phyloP scores from a whole-genome alignment of 2,888 invertebrate genomes.

The Drosophila buzzatii region DNA sequence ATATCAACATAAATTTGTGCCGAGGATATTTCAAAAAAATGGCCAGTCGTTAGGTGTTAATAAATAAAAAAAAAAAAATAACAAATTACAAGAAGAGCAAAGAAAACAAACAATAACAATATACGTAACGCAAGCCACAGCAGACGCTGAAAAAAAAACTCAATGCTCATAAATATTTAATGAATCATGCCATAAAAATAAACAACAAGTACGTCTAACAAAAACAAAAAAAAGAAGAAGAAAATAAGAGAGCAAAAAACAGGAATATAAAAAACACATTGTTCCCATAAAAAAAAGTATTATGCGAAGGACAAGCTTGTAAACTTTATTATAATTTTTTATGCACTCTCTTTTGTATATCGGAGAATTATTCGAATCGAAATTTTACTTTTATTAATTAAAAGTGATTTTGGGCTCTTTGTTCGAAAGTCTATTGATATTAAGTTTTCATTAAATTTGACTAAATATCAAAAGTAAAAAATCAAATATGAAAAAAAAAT shows the following conservation, averaged over 20 bases:
- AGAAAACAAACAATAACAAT: constrained; percentile 22
- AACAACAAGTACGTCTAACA: constrained; percentile 27
- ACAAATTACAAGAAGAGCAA: background rate
- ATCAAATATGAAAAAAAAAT: too few species aligned
- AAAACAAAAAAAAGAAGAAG: background rate
- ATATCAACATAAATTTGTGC: constrained; percentile 1
- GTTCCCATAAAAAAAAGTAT: constrained; percentile 4
- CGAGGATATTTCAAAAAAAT: background rate
- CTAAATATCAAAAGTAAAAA: too few species aligned
- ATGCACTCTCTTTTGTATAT: background rate
- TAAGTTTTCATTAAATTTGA: too few species aligned
- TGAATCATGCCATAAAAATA: constrained; percentile 46
- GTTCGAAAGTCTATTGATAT: background rate
- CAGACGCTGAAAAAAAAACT: constrained; percentile 16
- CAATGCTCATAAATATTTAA: constrained; percentile 47
- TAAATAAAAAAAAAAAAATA: constrained; percentile 28
- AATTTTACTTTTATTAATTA: background rate
- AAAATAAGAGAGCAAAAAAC: background rate
- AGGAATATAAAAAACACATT: background rate
- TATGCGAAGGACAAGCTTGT: constrained; percentile 5
- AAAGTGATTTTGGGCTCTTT: background rate
- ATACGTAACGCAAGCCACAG: constrained; percentile 25
- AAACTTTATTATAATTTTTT: constrained; percentile 4
- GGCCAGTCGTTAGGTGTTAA: constrained; percentile 39
- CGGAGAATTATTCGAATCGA: background rate